Conservation (phyloP, 2,797 vertebrate genomes). For the Columba guinea region DNA sequence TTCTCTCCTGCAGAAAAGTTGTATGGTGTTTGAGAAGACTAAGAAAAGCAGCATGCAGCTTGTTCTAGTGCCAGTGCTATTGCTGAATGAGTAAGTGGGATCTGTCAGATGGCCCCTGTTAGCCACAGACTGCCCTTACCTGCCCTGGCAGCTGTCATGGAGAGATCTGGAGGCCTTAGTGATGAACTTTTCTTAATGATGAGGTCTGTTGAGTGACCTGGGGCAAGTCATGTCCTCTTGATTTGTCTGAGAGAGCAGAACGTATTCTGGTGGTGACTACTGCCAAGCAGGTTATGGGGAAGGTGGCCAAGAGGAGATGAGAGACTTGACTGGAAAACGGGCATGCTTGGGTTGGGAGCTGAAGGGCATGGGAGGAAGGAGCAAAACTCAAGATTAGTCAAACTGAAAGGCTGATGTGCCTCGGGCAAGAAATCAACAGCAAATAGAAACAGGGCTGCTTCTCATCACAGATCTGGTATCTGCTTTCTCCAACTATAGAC, state of each 20-base stretch:
- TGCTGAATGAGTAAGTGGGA: neutral
- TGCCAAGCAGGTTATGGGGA: neutral
- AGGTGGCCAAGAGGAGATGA: neutral
- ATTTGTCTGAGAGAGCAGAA: neutral
- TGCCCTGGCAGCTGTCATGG: neutral
- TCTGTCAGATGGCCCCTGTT: neutral
- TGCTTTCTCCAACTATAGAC: neutral
- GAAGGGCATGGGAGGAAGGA: neutral
- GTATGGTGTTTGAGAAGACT: neutral
- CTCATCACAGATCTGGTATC: neutral
- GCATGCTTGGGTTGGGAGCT: neutral
- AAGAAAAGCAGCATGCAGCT: neutral
- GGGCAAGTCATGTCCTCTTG: neutral
- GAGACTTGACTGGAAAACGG: neutral
- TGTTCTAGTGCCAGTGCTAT: neutral
- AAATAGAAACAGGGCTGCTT: neutral
- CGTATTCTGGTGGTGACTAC: neutral
- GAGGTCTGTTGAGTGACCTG: neutral
- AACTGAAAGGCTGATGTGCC: neutral
- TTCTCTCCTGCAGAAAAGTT: neutral
- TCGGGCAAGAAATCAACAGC: neutral
- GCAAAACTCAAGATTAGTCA: neutral
- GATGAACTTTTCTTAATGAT: rapidly evolving
- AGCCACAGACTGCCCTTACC: neutral
- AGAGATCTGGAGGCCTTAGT: rapidly evolving